phyloP scores from a whole-genome alignment of 2,888 invertebrate genomes.

The Hecatera dysodea region DNA sequence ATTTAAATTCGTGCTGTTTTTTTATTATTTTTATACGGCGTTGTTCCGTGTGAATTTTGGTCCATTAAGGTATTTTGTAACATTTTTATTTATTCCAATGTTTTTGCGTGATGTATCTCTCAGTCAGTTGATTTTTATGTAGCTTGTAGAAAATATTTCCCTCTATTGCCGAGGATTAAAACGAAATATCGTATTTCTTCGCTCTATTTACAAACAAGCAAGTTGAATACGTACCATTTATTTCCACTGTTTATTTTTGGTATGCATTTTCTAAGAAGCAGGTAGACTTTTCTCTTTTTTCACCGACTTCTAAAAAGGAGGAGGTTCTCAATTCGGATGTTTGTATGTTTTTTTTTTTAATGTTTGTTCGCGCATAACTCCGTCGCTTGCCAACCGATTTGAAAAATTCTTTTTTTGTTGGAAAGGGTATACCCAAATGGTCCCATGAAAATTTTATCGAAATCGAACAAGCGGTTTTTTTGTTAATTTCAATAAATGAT shows the following conservation, averaged over 20 bases:
- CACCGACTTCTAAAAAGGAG: too few species aligned
- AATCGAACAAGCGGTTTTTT: too few species aligned
- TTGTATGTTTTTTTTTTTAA: too few species aligned
- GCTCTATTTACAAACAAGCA: not conserved
- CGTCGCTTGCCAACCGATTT: too few species aligned
- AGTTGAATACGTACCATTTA: not conserved
- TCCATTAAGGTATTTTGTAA: not conserved
- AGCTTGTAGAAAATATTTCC: too few species aligned
- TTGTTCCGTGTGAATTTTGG: conserved; percentile 4
- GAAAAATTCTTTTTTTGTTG: too few species aligned
- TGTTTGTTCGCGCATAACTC: too few species aligned
- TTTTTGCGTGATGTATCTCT: not conserved
- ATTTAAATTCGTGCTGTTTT: not conserved
- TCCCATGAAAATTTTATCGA: too few species aligned
- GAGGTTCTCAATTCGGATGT: too few species aligned
- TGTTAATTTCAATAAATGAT: too few species aligned
- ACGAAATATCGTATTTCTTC: not conserved
- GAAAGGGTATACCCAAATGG: too few species aligned
- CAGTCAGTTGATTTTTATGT: not conserved
- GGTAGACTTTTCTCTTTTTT: too few species aligned
- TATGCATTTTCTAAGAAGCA: not conserved
- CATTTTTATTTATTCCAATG: not conserved
- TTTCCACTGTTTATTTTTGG: not conserved
- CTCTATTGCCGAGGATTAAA: not conserved
- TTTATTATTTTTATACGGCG: not conserved